Conservation (phyloP, 2,797 vertebrate species). For the Labroides dimidiatus region DNA sequence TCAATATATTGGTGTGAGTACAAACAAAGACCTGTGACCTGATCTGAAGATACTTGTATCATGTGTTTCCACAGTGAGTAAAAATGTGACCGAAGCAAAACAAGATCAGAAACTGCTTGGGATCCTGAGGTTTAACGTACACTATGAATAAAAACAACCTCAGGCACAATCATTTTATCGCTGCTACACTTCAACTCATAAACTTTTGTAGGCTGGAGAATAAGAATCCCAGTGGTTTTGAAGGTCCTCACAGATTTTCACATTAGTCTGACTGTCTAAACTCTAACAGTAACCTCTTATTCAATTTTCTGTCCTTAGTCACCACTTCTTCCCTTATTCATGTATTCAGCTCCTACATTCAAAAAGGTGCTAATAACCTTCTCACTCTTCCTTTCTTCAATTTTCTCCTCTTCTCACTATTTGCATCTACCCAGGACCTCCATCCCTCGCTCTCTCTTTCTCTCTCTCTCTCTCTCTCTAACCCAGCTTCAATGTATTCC, state of each 20-base stretch:
- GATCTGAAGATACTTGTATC: no score
- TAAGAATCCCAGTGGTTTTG: no score
- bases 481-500: conserved; percentile 61
- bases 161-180: no score
- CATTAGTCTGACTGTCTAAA: conserved; percentile 36
- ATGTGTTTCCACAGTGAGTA: no score
- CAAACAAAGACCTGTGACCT: no score
- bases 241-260: conserved; percentile 16
- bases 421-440: conserved; percentile 56
- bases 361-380: conserved; percentile 62
- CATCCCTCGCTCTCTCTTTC: conserved; percentile 2
- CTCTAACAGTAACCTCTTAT: conserved; percentile 19
- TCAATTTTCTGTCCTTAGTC: conserved; percentile 41
- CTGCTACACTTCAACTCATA: no score
- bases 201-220: no score
- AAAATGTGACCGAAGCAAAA: no score
- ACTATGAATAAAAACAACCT: no score
- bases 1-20: no score
- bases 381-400: conserved; percentile 45
- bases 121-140: no score
- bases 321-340: conserved; percentile 56
- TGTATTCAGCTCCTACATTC: conserved; percentile 62
- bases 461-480: conserved; percentile 29
- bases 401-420: conserved; percentile 37
- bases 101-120: no score